These are phyloP conservation scores for Delichon dasypus DNA, from an alignment of 2,797 vertebrate species.

Conservation along the genomic window DNA sequence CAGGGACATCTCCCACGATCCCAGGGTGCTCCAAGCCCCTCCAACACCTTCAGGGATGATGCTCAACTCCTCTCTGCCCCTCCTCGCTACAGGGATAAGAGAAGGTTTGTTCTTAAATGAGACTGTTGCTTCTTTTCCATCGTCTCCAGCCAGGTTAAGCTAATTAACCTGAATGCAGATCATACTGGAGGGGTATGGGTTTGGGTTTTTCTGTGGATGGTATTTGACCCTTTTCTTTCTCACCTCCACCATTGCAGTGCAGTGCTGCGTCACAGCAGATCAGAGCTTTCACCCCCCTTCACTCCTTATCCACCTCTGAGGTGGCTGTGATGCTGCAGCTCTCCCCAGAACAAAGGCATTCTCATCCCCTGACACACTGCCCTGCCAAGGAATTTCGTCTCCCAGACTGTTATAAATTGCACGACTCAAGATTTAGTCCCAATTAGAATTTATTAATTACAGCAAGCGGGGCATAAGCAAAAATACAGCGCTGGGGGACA, in stretches of 20 bases:
- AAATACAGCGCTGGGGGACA: too few species aligned
- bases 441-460: too few species aligned
- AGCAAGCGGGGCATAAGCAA: too few species aligned
- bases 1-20: background rate
- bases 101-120: background rate
- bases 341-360: slow-evolving; percentile 18
- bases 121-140: background rate
- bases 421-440: too few species aligned
- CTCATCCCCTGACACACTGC: background rate
- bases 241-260: background rate
- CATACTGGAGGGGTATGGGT: background rate
- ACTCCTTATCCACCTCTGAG: background rate
- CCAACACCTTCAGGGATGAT: background rate
- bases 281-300: background rate
- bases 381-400: background rate
- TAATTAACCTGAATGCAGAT: background rate
- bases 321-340: background rate
- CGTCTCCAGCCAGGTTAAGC: background rate
- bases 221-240: background rate
- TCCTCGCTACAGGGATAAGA: background rate
- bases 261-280: background rate
- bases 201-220: background rate
- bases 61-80: background rate
- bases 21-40: background rate
- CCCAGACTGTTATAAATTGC: too few species aligned